phyloP scores from a whole-genome alignment of 2,797 vertebrate species.

The Loriculus beryllinus region DNA sequence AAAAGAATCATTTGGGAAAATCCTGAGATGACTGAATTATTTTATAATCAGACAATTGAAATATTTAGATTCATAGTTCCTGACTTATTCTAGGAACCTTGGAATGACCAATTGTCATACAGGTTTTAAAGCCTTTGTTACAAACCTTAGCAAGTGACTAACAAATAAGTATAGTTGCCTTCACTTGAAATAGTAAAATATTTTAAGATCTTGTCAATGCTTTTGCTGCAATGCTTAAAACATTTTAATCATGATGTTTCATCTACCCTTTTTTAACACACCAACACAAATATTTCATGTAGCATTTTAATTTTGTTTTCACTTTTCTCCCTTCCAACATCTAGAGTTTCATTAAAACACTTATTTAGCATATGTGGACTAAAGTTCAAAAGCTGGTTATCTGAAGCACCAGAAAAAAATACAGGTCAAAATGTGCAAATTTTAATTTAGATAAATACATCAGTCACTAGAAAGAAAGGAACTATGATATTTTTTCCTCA shows the following conservation, averaged over 20 bases:
- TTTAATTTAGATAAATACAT: neutral
- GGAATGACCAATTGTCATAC: neutral
- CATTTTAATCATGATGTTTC: neutral
- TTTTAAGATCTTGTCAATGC: neutral
- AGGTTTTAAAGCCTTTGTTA: neutral
- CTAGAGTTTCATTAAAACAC: neutral
- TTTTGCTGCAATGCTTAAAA: neutral
- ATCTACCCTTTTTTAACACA: neutral
- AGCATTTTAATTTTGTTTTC: neutral
- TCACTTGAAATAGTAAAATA: neutral
- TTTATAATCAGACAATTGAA: neutral
- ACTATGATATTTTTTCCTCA: neutral
- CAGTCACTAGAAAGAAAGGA: neutral
- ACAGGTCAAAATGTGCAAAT: neutral
- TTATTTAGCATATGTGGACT: neutral
- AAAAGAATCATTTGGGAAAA: neutral
- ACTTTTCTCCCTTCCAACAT: neutral
- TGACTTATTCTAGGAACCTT: neutral
- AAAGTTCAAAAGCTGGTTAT: neutral
- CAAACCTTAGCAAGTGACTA: neutral
- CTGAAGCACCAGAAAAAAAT: neutral
- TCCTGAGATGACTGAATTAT: neutral
- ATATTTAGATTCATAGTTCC: neutral
- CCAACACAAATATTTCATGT: neutral
- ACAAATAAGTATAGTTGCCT: neutral